Evolutionary conservation across 2,888 invertebrate species (phyloP).

Genomic region (Rhopalosiphum nymphaeae): DNA sequence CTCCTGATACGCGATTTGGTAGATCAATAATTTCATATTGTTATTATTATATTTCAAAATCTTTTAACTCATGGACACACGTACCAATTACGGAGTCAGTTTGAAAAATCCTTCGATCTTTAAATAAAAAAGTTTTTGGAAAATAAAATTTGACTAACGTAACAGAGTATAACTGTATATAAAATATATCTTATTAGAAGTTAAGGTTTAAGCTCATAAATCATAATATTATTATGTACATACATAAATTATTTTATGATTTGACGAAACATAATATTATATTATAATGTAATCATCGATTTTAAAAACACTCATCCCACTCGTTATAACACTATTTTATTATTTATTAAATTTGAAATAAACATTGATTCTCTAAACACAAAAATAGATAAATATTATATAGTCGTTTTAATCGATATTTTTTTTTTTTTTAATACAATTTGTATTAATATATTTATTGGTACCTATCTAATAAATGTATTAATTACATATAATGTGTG

Average conservation of each 20-base stretch:
- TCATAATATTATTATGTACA: neutral
- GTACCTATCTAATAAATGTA: neutral
- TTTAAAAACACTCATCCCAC: neutral
- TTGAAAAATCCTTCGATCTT: neutral
- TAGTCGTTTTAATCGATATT: neutral
- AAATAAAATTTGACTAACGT: neutral
- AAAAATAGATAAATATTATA: neutral
- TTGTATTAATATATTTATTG: neutral
- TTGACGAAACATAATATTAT: neutral
- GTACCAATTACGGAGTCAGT: neutral
- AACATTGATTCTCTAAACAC: neutral
- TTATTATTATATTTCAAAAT: neutral
- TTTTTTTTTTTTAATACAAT: neutral
- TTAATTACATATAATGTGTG: too few relatives aligned
- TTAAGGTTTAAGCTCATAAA: neutral
- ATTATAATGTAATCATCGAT: neutral
- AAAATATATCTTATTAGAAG: neutral
- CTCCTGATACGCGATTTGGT: neutral
- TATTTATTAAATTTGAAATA: neutral
- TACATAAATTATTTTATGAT: neutral
- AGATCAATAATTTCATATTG: neutral
- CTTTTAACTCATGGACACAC: neutral
- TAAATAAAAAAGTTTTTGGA: neutral
- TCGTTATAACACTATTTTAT: neutral
- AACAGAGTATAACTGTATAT: neutral